Base-by-base conservation (phyloP, 2,113 vertebrate genomes). In the Corvus moneduloides region DNA sequence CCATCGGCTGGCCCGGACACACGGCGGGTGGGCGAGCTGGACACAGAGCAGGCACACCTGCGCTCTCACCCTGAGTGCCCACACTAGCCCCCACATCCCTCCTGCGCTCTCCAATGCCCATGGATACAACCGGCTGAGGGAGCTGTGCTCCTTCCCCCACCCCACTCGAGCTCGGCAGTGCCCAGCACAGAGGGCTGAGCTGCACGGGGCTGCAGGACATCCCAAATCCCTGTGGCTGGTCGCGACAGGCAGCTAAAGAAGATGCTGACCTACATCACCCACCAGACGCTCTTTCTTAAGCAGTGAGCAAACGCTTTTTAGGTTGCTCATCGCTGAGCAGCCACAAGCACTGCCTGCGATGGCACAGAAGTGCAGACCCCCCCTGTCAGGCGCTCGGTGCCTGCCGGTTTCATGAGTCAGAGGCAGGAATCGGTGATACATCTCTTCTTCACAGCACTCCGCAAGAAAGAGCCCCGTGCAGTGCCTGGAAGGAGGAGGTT, bases 1-100 rank as follows among this genome's bases (percentile, higher is more conserved):
- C 81, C 5, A 0, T 33, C 0, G 1, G 28, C 23, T 71, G 28
- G 8, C 66, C 46, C 13, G 20, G 35, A 24, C 61, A 23, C 20
- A 6, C 0, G 43, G 27, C n/a, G 30, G 48, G 16, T 6, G 28
- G 19, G 51, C 30, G 51, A 8, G 13, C 49, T 19, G 75, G 28
- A 3, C 73, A 27, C 12, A 3, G 28, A 27, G 49, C 6, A 10
- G 54, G 32, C 32, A 17, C 33, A 18, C 3, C 4, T 0, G 32
- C 0, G 0, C 79, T n/a, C 32, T 19, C 5, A 0, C 21, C 75
- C 74, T 17, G 16, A 9, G 33, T 43, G 44, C 52, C 39, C 35
- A 6, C 41, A 1, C 37, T 7, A 16, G 5, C 4, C 10, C 0
- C 0, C 5, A 2, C 44, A 9, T 19, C 75, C 39, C 19, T 43